Evolutionary conservation across 92 coral and sea anemone species (phyloP).

Genomic region (Phymanthus crucifer): DNA sequence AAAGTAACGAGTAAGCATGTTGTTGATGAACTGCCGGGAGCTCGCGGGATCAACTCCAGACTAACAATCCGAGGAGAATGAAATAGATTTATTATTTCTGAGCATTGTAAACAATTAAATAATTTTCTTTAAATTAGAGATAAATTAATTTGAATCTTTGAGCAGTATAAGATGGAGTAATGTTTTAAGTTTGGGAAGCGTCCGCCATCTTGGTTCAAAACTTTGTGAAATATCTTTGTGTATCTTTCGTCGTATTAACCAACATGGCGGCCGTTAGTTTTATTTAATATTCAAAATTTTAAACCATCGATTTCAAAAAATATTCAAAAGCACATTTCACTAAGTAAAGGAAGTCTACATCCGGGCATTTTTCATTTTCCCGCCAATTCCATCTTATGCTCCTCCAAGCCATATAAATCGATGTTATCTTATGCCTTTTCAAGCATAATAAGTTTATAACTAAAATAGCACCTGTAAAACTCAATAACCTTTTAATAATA

Average conservation of each 20-base stretch:
- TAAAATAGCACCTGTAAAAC: not conserved
- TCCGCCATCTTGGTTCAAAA: not conserved
- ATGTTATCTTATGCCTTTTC: not conserved
- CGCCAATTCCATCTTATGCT: not conserved
- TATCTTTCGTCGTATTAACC: too few species aligned
- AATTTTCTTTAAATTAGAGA: not conserved
- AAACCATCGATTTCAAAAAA: too few species aligned
- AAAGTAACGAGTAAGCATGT: too few species aligned
- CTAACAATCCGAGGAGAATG: too few species aligned
- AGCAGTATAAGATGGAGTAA: constrained; percentile 1
- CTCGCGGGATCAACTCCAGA: too few species aligned
- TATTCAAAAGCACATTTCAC: too few species aligned
- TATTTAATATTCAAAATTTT: too few species aligned
- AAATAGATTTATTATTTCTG: not conserved
- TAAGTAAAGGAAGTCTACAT: too few species aligned
- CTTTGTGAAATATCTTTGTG: not conserved
- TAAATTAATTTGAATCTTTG: not conserved
- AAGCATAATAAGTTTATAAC: not conserved
- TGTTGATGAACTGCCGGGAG: too few species aligned
- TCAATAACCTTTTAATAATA: constrained; percentile 1
- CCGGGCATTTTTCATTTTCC: too few species aligned
- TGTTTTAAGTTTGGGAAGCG: too few species aligned
- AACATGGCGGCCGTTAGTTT: too few species aligned
- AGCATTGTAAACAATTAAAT: not conserved
- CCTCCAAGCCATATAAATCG: not conserved